These are phyloP conservation scores for Patella ulyssiponensis DNA, from an alignment of 2,888 invertebrate species.

Conservation along the genomic window DNA sequence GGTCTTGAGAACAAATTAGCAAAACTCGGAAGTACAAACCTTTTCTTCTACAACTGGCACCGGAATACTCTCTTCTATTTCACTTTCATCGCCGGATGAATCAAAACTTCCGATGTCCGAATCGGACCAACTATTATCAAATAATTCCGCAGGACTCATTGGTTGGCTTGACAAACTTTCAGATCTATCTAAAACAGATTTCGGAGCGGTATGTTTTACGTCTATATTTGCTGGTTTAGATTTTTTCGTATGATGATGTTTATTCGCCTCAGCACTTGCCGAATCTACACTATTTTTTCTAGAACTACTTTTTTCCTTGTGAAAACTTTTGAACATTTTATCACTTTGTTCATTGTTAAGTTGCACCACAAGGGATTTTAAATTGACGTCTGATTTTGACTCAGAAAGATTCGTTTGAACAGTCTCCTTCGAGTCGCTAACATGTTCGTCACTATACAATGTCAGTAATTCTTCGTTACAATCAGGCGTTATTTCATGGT, in stretches of 20 bases:
- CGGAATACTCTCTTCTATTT: slow-evolving; percentile 22
- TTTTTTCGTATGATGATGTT: not conserved
- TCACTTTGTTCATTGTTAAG: not conserved
- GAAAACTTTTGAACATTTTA: slow-evolving; percentile 9
- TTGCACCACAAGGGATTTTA: not conserved
- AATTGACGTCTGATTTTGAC: not conserved
- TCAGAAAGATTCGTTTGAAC: not conserved
- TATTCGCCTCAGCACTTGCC: not conserved
- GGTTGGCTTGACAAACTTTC: slow-evolving; percentile 21
- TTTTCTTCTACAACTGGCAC: slow-evolving; percentile 10
- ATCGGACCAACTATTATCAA: slow-evolving; percentile 64
- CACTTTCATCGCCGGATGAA: slow-evolving; percentile 51
- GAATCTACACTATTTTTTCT: slow-evolving; percentile 4
- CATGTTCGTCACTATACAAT: not conserved
- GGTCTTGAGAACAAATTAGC: too few relatives aligned
- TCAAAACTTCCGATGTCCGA: slow-evolving; percentile 53
- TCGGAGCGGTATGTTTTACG: not conserved
- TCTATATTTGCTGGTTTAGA: not conserved
- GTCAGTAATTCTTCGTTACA: not conserved
- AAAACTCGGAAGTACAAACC: not conserved
- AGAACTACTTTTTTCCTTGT: not conserved
- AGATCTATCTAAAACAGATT: not conserved
- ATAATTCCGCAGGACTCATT: slow-evolving; percentile 57
- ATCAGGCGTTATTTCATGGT: not conserved
- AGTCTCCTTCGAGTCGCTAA: not conserved